Conservation (phyloP, 1,140 invertebrate species). For the Drosophila sulfurigaster region DNA sequence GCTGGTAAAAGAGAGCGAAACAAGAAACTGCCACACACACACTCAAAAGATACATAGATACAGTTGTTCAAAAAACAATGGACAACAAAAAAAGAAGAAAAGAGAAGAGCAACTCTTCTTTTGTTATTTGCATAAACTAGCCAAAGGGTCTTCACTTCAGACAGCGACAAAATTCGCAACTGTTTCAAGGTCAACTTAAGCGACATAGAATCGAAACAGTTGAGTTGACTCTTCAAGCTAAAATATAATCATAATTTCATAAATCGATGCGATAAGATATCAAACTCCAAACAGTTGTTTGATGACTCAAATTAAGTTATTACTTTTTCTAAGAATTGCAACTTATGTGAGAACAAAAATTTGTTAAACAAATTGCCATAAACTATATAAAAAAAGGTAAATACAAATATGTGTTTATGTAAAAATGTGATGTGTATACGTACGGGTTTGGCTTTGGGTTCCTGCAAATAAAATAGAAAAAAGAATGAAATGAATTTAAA, state of each 20-base stretch:
- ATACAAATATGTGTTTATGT: constrained; percentile 8
- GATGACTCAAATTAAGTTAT: background rate
- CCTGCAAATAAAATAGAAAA: constrained; percentile 66
- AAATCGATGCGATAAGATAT: constrained; percentile 10
- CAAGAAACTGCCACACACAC: constrained; percentile 43
- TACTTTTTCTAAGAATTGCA: background rate
- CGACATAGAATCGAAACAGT: background rate
- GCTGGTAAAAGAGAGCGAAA: constrained; percentile 58
- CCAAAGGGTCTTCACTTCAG: constrained; percentile 11
- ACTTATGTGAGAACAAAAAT: background rate
- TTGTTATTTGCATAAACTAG: constrained; percentile 38
- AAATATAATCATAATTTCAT: too few relatives aligned
- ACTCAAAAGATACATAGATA: constrained; percentile 28
- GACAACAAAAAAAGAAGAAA: background rate
- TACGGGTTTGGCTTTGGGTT: constrained; percentile 83
- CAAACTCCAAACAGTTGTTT: background rate
- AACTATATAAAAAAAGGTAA: background rate
- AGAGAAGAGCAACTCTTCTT: background rate
- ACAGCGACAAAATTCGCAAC: background rate
- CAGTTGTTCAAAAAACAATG: constrained; percentile 53
- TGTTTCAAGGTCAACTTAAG: constrained; percentile 32
- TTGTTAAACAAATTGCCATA: constrained; percentile 12
- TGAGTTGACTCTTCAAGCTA: background rate
- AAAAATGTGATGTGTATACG: constrained; percentile 50
- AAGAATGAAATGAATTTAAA: constrained; percentile 21